Conservation (phyloP, 2,888 invertebrate genomes). For the Cartodere bifasciata region DNA sequence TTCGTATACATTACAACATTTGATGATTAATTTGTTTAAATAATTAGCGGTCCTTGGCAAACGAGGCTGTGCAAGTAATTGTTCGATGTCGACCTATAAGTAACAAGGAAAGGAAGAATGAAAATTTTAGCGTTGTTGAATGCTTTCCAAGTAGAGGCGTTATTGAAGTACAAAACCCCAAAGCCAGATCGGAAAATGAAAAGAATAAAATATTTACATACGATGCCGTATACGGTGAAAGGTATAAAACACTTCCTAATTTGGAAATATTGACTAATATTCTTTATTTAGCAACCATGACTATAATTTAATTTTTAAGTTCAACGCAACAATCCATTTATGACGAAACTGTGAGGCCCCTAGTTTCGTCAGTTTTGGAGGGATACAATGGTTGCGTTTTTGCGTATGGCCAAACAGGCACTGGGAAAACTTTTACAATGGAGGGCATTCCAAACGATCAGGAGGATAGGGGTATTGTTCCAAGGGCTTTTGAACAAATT, state of each 20-base stretch:
- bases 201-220: conserved; percentile 92
- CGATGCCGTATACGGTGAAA: conserved; percentile 91
- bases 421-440: conserved; percentile 74
- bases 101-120: conserved; percentile 66
- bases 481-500: conserved; percentile 89
- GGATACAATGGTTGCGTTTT: conserved; percentile 99
- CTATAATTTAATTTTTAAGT: conserved; percentile 30
- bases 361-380: conserved; percentile 89
- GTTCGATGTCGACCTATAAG: conserved; percentile 94
- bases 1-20: too few species aligned
- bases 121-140: conserved; percentile 67
- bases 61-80: conserved; percentile 91
- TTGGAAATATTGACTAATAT: conserved; percentile 1
- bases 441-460: conserved; percentile 53
- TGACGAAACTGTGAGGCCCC: conserved; percentile 88
- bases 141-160: conserved; percentile 78
- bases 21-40: too few species aligned
- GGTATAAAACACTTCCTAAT: conserved; percentile 35
- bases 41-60: too few species aligned
- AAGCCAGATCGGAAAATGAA: conserved; percentile 50
- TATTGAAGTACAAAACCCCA: conserved; percentile 81
- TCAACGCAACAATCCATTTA: conserved; percentile 87
- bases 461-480: conserved; percentile 58
- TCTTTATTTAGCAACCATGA: background rate
- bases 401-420: conserved; percentile 98